These are phyloP conservation scores for Danio aesculapii DNA, from an alignment of 2,797 vertebrate genomes.

Conservation along the genomic window DNA sequence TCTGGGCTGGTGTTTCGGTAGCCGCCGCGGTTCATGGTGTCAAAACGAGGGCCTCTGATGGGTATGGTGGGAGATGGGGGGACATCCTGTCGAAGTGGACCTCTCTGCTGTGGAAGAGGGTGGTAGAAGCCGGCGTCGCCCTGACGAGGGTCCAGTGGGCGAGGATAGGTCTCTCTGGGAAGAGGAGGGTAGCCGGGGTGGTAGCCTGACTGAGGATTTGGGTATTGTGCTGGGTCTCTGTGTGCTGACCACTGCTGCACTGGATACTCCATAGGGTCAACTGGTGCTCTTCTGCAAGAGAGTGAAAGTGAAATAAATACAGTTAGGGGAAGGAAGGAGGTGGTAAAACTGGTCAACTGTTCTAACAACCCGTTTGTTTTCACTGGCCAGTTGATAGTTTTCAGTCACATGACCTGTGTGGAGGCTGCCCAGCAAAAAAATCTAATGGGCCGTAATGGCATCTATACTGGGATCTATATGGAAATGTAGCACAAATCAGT, in stretches of 20 bases:
- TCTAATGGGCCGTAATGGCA: too few species aligned
- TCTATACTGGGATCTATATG: too few species aligned
- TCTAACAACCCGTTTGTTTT: too few species aligned
- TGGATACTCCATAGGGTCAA: slow-evolving; percentile 85
- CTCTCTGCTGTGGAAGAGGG: slow-evolving; percentile 82
- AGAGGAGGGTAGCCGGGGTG: slow-evolving; percentile 71
- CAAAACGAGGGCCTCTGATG: slow-evolving; percentile 83
- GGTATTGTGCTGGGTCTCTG: slow-evolving; percentile 82
- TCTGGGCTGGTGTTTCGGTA: slow-evolving; percentile 80
- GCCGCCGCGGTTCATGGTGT: slow-evolving; percentile 80
- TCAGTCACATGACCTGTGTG: too few species aligned
- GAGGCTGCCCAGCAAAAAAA: too few species aligned
- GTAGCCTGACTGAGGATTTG: slow-evolving; percentile 79
- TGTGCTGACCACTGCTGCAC: slow-evolving; percentile 79
- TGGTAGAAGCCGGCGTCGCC: slow-evolving; percentile 84
- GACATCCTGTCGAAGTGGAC: slow-evolving; percentile 92
- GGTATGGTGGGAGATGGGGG: slow-evolving; percentile 91
- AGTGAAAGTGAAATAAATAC: neutral
- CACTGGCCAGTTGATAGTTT: too few species aligned
- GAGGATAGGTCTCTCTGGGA: slow-evolving; percentile 78
- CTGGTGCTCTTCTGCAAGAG: slow-evolving; percentile 82
- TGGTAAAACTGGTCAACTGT: too few species aligned
- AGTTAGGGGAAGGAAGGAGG: too few species aligned
- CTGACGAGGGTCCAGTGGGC: slow-evolving; percentile 79
- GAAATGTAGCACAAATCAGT: too few species aligned